These are phyloP conservation scores for Frankliniella intonsa DNA, from an alignment of 2,888 invertebrate genomes.

Conservation along the genomic window DNA sequence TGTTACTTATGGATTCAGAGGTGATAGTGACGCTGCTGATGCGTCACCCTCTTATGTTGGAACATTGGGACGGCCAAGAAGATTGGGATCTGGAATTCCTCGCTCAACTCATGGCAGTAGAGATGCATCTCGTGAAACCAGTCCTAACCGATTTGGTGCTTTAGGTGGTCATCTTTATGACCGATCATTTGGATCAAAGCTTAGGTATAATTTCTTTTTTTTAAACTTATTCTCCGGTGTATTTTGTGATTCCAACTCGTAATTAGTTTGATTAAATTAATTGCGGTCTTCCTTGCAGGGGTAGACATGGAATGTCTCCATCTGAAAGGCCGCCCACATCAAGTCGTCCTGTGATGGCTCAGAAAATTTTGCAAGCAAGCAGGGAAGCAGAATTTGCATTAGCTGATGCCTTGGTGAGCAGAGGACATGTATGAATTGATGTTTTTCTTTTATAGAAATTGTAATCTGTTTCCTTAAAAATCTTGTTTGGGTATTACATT, in stretches of 20 bases:
- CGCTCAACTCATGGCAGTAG: conserved; percentile 39
- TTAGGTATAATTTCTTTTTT: conserved; percentile 42
- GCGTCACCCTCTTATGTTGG: conserved; percentile 46
- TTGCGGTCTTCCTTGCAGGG: conserved; percentile 38
- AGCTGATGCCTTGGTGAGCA: conserved; percentile 62
- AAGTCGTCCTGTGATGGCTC: conserved; percentile 64
- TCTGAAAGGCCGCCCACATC: conserved; percentile 43
- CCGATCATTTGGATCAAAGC: conserved; percentile 41
- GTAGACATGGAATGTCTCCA: conserved; percentile 47
- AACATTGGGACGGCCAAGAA: conserved; percentile 53
- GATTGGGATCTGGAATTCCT: conserved; percentile 44
- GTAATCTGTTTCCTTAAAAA: not conserved
- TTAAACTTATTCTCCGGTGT: too few species aligned
- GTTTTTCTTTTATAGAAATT: conserved; percentile 21
- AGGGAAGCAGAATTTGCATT: conserved; percentile 81
- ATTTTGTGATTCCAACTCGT: too few species aligned
- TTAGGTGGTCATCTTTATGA: not conserved
- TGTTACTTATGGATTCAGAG: conserved; percentile 52
- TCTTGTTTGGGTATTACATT: not conserved
- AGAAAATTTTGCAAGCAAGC: conserved; percentile 78
- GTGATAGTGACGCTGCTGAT: conserved; percentile 50
- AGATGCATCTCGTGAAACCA: conserved; percentile 46
- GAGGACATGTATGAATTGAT: conserved; percentile 35
- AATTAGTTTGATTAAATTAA: not conserved
- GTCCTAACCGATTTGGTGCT: conserved; percentile 47